Evolutionary conservation across 2,113 vertebrate species (phyloP).

Genomic region (Erythrolamprus reginae): DNA sequence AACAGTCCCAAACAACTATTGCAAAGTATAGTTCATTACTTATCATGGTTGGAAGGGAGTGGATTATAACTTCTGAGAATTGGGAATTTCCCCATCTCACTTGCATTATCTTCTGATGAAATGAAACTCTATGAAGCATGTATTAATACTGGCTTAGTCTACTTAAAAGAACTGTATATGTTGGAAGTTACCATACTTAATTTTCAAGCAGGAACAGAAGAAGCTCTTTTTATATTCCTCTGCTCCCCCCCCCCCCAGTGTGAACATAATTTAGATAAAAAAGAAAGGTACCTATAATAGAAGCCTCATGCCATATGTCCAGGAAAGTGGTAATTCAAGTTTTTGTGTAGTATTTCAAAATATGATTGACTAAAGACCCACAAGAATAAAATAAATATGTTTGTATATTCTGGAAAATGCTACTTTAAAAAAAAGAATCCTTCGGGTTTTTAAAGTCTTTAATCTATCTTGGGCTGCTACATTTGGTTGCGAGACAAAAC

Average conservation of each 20-base stretch:
- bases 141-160: constrained; percentile 11
- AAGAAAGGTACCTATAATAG: not conserved
- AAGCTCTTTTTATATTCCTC: not conserved
- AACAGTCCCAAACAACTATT: not conserved
- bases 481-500: not conserved
- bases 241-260: not conserved
- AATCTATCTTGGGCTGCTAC: not conserved
- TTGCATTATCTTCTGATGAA: constrained; percentile 20
- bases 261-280: not conserved
- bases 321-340: not conserved
- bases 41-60: not conserved
- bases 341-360: not conserved
- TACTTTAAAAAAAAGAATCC: not conserved
- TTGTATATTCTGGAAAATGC: not conserved
- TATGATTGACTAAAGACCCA: not conserved
- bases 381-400: not conserved
- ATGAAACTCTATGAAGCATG: constrained; percentile 16
- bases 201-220: not conserved
- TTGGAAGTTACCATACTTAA: not conserved
- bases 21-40: not conserved
- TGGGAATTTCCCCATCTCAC: constrained; percentile 35
- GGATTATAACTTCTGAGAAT: constrained; percentile 23
- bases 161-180: not conserved
- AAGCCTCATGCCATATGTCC: not conserved
- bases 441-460: not conserved